phyloP scores from a whole-genome alignment of 2,113 vertebrate species.

The Psophia crepitans region DNA sequence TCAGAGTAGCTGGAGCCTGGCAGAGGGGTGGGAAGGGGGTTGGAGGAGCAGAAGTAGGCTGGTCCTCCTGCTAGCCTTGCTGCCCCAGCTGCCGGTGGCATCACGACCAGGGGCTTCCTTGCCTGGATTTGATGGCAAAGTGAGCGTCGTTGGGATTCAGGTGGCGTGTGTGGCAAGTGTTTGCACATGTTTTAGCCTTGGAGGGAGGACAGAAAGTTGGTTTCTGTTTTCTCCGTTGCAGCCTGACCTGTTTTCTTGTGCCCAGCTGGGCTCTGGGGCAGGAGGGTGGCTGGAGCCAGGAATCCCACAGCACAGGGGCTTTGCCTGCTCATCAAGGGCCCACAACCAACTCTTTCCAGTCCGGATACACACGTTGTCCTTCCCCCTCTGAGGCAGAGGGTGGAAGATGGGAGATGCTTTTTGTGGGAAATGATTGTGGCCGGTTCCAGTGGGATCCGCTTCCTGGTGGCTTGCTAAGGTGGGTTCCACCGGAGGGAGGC shows the following conservation, averaged over 20 bases:
- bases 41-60: neutral
- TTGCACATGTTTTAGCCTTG: neutral
- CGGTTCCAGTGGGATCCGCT: neutral
- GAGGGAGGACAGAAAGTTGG: neutral
- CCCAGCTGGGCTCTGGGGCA: neutral
- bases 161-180: neutral
- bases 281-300: neutral
- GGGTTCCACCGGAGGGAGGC: neutral
- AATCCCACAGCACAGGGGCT: fast-evolving
- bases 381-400: neutral
- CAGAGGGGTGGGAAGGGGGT: neutral
- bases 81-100: fast-evolving
- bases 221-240: neutral
- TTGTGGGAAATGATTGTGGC: neutral
- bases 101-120: fast-evolving
- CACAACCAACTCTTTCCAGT: neutral
- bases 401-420: neutral
- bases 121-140: fast-evolving
- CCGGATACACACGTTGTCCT: neutral
- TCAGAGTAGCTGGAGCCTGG: neutral
- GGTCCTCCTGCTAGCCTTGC: neutral
- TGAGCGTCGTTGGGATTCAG: fast-evolving
- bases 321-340: neutral
- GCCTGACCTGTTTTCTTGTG: neutral
- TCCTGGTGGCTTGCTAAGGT: neutral